Conservation (phyloP, 2,797 vertebrate genomes). For the Argyrosomus regius region DNA sequence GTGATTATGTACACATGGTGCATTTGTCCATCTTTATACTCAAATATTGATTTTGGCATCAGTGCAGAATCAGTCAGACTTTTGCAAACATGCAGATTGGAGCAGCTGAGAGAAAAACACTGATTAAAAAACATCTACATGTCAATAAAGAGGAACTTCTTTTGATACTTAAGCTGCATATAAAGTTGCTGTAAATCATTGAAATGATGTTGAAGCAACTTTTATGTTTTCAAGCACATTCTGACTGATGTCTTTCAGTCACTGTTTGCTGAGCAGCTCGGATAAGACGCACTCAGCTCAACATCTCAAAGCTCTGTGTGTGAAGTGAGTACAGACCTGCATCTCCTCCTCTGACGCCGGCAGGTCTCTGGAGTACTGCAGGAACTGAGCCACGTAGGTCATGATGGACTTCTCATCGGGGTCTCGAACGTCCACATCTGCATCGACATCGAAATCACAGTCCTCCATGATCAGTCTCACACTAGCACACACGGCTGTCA, state of each 20-base stretch:
- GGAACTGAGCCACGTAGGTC: constrained; percentile 97
- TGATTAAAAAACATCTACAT: background rate
- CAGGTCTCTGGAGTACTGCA: constrained; percentile 91
- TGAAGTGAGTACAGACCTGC: constrained; percentile 79
- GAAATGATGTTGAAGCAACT: background rate
- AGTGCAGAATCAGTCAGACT: background rate
- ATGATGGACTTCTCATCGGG: constrained; percentile 99
- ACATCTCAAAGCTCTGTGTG: too few species aligned
- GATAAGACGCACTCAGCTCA: background rate
- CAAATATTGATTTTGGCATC: constrained; percentile 11
- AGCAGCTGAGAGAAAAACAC: background rate
- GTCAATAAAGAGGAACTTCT: background rate
- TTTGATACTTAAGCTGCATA: background rate
- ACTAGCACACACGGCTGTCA: background rate
- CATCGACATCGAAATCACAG: constrained; percentile 68
- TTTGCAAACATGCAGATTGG: background rate
- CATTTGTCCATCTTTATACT: background rate
- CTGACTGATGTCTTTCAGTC: background rate
- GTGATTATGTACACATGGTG: background rate
- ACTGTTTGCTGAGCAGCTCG: background rate
- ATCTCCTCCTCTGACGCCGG: constrained; percentile 77
- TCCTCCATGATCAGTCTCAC: constrained; percentile 59
- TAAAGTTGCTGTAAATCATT: background rate
- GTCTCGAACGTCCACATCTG: constrained; percentile 93
- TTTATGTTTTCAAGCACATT: background rate